A percentile compares a stretch with the other conserved stretches of the same genome.
These are phyloP conservation scores for Nephrotoma guestfalica DNA, from an alignment of 2,888 invertebrate species.

Conservation along the genomic window DNA sequence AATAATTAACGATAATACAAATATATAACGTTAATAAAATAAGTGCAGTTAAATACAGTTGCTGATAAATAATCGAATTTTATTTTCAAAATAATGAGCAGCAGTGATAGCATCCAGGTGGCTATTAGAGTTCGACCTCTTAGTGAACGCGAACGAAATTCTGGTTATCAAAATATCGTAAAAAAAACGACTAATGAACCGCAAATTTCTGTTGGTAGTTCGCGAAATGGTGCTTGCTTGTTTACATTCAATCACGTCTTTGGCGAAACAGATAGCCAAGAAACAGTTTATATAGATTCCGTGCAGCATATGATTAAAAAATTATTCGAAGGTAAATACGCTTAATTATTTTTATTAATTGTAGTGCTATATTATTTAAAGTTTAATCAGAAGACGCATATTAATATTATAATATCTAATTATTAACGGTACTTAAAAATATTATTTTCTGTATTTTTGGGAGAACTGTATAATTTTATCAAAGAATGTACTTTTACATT, in stretches of 20 bases:
- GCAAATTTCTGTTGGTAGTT: constrained; percentile 46
- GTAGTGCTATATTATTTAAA: too few relatives aligned
- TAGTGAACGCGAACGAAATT: constrained; percentile 51
- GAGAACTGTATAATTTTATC: too few relatives aligned
- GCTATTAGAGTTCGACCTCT: constrained; percentile 73
- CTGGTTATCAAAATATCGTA: constrained; percentile 62
- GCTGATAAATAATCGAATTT: too few relatives aligned
- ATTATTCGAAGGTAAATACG: constrained; percentile 55
- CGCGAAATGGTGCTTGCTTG: constrained; percentile 16
- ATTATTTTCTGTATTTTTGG: too few relatives aligned
- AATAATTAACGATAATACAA: too few relatives aligned
- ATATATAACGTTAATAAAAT: too few relatives aligned
- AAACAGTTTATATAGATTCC: constrained; percentile 55
- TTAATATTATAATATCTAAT: too few relatives aligned
- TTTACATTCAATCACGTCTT: constrained; percentile 81
- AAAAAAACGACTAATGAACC: constrained; percentile 46
- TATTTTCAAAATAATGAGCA: background rate
- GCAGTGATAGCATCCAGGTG: constrained; percentile 37
- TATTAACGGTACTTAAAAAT: too few relatives aligned
- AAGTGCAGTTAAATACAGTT: too few relatives aligned
- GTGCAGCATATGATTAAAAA: constrained; percentile 55
- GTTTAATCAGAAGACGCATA: background rate
- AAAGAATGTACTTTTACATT: background rate
- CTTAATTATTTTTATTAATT: background rate
- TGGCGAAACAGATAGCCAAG: constrained; percentile 48